phyloP scores from a whole-genome alignment of 2,797 vertebrate genomes.

The Propithecus perrieri region DNA sequence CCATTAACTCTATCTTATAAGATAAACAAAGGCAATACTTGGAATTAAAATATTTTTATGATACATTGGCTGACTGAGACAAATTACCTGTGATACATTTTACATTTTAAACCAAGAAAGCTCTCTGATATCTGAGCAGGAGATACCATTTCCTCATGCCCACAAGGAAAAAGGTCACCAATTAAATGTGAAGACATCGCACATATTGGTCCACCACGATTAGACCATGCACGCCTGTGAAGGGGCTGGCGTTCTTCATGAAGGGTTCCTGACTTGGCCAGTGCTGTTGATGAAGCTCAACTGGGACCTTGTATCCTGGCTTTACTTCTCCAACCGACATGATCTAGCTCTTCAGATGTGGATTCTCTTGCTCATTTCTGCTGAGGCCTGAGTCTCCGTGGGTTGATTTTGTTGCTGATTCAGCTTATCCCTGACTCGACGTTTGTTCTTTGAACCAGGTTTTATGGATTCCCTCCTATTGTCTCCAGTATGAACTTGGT shows the following conservation, averaged over 20 bases:
- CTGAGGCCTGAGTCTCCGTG: background rate
- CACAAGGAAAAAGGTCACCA: background rate
- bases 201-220: background rate
- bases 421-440: background rate
- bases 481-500: background rate
- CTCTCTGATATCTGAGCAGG: background rate
- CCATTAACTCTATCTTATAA: background rate
- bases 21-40: background rate
- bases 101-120: background rate
- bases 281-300: background rate
- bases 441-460: background rate
- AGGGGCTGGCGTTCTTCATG: background rate
- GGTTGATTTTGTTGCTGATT: background rate
- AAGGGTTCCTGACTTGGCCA: background rate
- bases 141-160: background rate
- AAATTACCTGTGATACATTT: background rate
- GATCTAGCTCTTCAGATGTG: background rate
- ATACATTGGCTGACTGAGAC: background rate
- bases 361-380: background rate
- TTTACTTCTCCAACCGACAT: background rate
- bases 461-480: background rate
- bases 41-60: background rate
- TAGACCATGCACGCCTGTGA: background rate
- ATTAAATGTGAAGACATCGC: background rate
- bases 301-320: background rate